Evolutionary conservation across 2,888 invertebrate genomes (phyloP).

Genomic region (Smittia aterrima): DNA sequence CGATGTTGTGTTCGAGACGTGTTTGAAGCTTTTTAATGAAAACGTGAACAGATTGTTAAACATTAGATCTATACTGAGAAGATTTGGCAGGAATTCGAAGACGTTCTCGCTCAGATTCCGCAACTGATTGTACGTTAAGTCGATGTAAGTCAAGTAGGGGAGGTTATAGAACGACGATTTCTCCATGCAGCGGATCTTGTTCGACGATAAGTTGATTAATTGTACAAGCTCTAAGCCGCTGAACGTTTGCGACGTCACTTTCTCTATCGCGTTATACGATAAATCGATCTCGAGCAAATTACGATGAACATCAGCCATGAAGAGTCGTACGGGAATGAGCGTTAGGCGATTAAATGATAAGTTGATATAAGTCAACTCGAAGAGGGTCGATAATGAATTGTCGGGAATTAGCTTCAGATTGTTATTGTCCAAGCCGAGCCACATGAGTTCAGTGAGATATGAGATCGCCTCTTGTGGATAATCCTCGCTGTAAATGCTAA

Average conservation of each 20-base stretch:
- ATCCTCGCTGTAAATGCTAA: slow-evolving; percentile 76
- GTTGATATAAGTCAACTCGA: slow-evolving; percentile 75
- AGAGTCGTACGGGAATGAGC: slow-evolving; percentile 65
- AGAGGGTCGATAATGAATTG: slow-evolving; percentile 68
- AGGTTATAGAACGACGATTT: slow-evolving; percentile 73
- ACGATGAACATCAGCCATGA: slow-evolving; percentile 67
- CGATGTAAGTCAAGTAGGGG: slow-evolving; percentile 74
- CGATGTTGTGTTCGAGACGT: slow-evolving; percentile 63
- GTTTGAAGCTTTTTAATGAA: slow-evolving; percentile 65
- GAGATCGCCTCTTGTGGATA: slow-evolving; percentile 74
- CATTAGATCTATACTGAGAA: slow-evolving; percentile 77
- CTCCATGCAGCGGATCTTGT: slow-evolving; percentile 69
- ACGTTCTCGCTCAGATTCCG: slow-evolving; percentile 69
- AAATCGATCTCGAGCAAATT: slow-evolving; percentile 75
- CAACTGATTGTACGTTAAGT: slow-evolving; percentile 79
- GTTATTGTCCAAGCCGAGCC: slow-evolving; percentile 85
- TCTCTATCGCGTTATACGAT: slow-evolving; percentile 75
- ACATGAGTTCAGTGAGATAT: slow-evolving; percentile 71
- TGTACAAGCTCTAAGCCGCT: slow-evolving; percentile 69
- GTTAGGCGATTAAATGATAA: slow-evolving; percentile 81
- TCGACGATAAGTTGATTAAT: slow-evolving; percentile 75
- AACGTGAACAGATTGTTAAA: slow-evolving; percentile 71
- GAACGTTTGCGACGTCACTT: slow-evolving; percentile 68
- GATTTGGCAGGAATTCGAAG: slow-evolving; percentile 71
- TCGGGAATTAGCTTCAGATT: slow-evolving; percentile 72